Evolutionary conservation across 23 tunicate species (phyloP).

Genomic region (Clavelina lepadiformis): DNA sequence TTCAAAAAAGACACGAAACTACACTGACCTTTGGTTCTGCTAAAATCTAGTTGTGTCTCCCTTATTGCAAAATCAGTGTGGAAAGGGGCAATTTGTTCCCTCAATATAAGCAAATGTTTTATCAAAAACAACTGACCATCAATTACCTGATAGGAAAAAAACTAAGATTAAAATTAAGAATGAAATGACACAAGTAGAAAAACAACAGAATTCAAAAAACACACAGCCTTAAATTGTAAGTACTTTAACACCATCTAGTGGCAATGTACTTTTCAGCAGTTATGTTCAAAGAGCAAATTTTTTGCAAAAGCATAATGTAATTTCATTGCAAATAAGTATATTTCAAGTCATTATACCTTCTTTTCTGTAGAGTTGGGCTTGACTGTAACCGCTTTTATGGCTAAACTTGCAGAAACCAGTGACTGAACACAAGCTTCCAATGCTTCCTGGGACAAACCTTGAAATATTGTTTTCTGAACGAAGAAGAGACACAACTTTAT

Average conservation of each 20-base stretch:
- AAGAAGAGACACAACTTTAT: too few species aligned
- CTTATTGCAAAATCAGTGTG: conserved; percentile 89
- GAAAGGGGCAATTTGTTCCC: conserved; percentile 94
- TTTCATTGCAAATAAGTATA: neutral
- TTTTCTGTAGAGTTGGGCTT: conserved; percentile 27
- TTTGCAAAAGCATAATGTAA: neutral
- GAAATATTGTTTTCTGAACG: conserved; percentile 91
- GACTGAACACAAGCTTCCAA: conserved; percentile 94
- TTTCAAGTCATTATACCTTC: conserved; percentile 14
- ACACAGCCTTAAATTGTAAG: too few species aligned
- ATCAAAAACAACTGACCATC: conserved; percentile 93
- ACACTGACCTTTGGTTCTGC: conserved; percentile 59
- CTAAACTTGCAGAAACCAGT: conserved; percentile 61
- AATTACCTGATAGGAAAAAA: conserved; percentile 19
- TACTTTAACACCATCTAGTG: too few species aligned
- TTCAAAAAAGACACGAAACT: neutral
- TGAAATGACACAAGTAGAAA: too few species aligned
- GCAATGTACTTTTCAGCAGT: too few species aligned
- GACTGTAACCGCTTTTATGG: conserved; percentile 30
- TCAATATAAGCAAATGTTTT: conserved; percentile 86
- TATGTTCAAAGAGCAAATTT: neutral
- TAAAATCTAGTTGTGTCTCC: conserved; percentile 96
- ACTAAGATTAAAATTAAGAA: too few species aligned
- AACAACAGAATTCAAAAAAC: too few species aligned
- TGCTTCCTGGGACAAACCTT: conserved; percentile 98